phyloP scores from a whole-genome alignment of 2,888 invertebrate species.

The Ichneumoninae sp. region DNA sequence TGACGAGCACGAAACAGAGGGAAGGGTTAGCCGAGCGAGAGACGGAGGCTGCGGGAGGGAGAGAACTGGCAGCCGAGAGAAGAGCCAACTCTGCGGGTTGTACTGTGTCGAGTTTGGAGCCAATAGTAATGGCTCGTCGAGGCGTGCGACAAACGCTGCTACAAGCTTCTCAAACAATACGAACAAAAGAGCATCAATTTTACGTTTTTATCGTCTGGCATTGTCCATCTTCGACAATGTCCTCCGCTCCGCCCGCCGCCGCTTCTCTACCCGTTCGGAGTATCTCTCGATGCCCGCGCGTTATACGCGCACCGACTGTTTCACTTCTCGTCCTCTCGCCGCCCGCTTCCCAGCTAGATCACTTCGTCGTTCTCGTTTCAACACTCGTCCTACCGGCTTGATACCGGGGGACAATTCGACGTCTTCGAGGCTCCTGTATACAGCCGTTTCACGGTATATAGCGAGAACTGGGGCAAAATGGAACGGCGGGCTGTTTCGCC shows the following conservation, averaged over 20 bases:
- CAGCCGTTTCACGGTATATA: background rate
- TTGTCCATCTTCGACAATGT: constrained; percentile 83
- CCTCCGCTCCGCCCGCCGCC: constrained; percentile 41
- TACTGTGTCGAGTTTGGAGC: constrained; percentile 72
- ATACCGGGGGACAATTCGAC: constrained; percentile 52
- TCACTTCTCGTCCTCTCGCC: constrained; percentile 37
- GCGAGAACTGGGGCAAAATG: background rate
- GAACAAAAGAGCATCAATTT: constrained; percentile 84
- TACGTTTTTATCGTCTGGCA: constrained; percentile 83
- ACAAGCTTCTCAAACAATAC: constrained; percentile 81
- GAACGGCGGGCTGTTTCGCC: background rate
- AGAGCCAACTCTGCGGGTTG: constrained; percentile 42
- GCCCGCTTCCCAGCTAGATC: constrained; percentile 8
- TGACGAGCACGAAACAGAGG: constrained; percentile 32
- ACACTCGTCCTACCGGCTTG: constrained; percentile 16
- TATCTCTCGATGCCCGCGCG: constrained; percentile 23
- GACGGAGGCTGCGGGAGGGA: background rate
- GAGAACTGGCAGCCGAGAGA: constrained; percentile 28
- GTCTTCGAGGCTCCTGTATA: constrained; percentile 40
- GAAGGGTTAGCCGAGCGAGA: constrained; percentile 23
- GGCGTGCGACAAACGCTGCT: constrained; percentile 81
- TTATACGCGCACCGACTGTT: constrained; percentile 52
- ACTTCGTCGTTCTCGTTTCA: constrained; percentile 24
- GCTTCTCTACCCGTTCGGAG: constrained; percentile 58
- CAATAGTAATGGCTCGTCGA: constrained; percentile 80